Percentiles rank a stretch among this genome's conserved stretches.
Evolutionary conservation across 1,140 invertebrate species (phyloP).

Genomic region (Ceratoteleas bidentatus): DNA sequence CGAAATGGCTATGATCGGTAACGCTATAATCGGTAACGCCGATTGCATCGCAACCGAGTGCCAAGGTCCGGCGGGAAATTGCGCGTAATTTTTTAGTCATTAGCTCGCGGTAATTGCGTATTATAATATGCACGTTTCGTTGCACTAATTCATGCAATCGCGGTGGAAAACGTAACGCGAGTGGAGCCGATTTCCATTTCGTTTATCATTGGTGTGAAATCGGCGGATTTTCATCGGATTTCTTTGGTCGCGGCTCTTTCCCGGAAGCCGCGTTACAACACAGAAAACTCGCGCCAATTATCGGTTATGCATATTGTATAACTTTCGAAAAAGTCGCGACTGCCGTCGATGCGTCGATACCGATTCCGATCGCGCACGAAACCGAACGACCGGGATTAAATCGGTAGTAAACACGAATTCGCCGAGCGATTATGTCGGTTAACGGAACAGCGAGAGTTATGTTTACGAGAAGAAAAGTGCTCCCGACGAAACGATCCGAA

Average conservation of each 20-base stretch:
- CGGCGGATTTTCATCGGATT: slow-evolving; percentile 4
- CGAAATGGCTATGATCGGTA: no score
- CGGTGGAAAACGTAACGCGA: slow-evolving; percentile 24
- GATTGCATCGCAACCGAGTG: not conserved
- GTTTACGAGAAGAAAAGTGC: slow-evolving; percentile 25
- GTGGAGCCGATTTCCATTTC: slow-evolving; percentile 4
- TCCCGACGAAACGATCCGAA: slow-evolving; percentile 32
- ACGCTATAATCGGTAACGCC: no score
- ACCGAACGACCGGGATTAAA: slow-evolving; percentile 8
- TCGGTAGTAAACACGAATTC: slow-evolving; percentile 32
- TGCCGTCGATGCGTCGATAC: slow-evolving; percentile 10
- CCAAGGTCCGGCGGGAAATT: slow-evolving; percentile 25
- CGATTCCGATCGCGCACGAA: no score
- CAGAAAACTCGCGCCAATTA: slow-evolving; percentile 13
- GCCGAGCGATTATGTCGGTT: slow-evolving; percentile 27
- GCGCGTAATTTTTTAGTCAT: slow-evolving; percentile 19
- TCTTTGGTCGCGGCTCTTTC: slow-evolving; percentile 9
- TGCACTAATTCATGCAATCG: slow-evolving; percentile 27
- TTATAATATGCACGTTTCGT: slow-evolving; percentile 30
- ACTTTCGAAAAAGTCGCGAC: slow-evolving; percentile 22
- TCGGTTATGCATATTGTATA: slow-evolving; percentile 22
- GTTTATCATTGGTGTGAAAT: slow-evolving; percentile 11
- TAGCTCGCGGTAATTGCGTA: not conserved
- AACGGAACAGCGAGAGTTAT: slow-evolving; percentile 14
- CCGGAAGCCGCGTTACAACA: slow-evolving; percentile 20